Conservation (phyloP, 2,888 invertebrate species). For the Ophion costatus region DNA sequence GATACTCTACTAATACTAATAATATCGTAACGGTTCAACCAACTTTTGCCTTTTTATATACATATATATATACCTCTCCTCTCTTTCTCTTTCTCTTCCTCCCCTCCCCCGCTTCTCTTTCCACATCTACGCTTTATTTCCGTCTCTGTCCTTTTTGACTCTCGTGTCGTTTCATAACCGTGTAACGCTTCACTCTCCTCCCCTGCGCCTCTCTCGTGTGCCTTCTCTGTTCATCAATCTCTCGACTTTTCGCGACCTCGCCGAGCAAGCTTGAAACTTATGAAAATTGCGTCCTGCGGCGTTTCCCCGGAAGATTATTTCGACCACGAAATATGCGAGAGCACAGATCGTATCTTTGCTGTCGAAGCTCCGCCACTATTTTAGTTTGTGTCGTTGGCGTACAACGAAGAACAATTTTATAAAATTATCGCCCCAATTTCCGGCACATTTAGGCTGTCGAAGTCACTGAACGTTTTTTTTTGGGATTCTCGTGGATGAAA, state of each 20-base stretch:
- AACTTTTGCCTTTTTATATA: constrained; percentile 16
- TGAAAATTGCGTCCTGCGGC: neutral
- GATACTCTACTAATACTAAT: constrained; percentile 39
- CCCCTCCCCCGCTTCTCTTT: neutral
- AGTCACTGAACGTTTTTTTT: neutral
- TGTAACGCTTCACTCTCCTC: constrained; percentile 2
- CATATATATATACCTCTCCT: neutral
- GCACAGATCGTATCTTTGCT: neutral
- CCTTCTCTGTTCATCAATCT: neutral
- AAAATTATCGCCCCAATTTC: neutral
- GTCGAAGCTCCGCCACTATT: neutral
- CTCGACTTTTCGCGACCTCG: neutral
- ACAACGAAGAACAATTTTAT: neutral
- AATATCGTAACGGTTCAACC: constrained; percentile 50
- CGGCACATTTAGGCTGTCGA: neutral
- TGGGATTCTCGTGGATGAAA: neutral
- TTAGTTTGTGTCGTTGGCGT: too few species aligned
- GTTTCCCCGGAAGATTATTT: neutral
- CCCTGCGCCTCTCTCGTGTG: neutral
- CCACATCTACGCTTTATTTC: constrained; percentile 30
- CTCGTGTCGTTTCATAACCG: constrained; percentile 20
- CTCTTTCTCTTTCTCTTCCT: constrained; percentile 1
- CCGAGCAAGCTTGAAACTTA: neutral
- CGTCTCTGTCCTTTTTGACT: constrained; percentile 29
- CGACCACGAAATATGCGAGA: neutral